A percentile compares a stretch with the other conserved stretches of the same genome.
phyloP scores from a whole-genome alignment of 2,113 vertebrate species.

The Meleagris gallopavo region DNA sequence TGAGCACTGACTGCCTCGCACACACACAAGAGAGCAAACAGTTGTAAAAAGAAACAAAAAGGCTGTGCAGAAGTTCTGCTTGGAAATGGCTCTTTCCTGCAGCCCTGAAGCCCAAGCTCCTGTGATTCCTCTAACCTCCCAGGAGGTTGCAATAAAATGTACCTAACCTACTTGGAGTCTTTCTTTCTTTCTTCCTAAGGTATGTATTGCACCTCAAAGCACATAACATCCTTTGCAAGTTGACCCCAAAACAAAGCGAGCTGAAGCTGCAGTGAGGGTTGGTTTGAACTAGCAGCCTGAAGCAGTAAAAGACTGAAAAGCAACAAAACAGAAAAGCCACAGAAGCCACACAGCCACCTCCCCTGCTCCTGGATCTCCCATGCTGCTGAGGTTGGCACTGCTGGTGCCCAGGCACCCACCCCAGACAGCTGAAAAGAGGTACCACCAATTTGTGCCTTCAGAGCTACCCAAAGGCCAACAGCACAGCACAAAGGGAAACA shows the following conservation, averaged over 20 bases:
- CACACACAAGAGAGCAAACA: background rate
- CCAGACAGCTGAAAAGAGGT: fast-evolving
- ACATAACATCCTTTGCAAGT: background rate
- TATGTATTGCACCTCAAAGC: fast-evolving
- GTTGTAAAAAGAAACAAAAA: conserved; percentile 5
- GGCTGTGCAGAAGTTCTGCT: background rate
- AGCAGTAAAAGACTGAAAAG: background rate
- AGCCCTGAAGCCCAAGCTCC: background rate
- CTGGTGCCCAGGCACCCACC: fast-evolving
- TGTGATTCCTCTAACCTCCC: background rate
- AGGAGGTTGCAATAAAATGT: background rate
- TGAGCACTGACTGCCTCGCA: background rate
- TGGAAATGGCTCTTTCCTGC: no score
- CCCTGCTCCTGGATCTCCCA: fast-evolving
- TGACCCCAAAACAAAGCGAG: fast-evolving
- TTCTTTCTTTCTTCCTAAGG: background rate
- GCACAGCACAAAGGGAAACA: no score
- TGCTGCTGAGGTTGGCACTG: no score
- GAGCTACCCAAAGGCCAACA: background rate
- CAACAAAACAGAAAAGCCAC: background rate
- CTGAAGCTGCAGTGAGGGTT: background rate
- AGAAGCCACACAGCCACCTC: background rate
- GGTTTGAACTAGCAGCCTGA: background rate
- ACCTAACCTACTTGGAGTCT: background rate
- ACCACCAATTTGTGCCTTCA: fast-evolving